Percentiles rank a stretch among this genome's conserved stretches.
Conservation (phyloP, 2,113 vertebrate species). For the Prionailurus viverrinus region DNA sequence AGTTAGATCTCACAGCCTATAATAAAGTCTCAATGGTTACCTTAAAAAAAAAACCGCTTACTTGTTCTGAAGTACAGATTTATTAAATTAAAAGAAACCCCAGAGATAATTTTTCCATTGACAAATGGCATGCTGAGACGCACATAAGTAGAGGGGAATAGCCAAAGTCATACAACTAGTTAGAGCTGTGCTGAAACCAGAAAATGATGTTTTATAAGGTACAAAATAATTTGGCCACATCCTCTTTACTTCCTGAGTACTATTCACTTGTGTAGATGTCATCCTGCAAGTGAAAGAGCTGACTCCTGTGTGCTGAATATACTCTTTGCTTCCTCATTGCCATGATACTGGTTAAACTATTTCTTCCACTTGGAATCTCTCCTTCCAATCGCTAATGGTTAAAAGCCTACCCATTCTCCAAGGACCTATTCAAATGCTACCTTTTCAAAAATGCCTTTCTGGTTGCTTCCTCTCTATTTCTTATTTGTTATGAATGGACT, state of each 20-base stretch:
- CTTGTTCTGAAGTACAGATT: conserved; percentile 8
- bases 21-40: neutral
- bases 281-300: neutral
- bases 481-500: neutral
- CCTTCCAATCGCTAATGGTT: conserved; percentile 1
- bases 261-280: neutral
- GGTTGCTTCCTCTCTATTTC: neutral
- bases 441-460: conserved; percentile 28
- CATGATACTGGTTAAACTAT: neutral
- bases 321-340: neutral
- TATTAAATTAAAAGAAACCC: conserved; percentile 6
- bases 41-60: neutral
- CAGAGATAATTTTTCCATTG: conserved; percentile 12
- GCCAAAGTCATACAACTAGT: neutral
- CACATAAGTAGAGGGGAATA: neutral
- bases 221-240: conserved; percentile 39
- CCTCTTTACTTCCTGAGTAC: neutral
- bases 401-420: conserved; percentile 4
- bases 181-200: conserved; percentile 22
- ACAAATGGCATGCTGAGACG: neutral
- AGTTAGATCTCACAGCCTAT: neutral
- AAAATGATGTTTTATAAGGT: conserved; percentile 25
- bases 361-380: neutral
- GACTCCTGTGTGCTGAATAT: neutral
- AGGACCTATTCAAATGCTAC: neutral